Evolutionary conservation across 2,113 vertebrate species (phyloP).

Genomic region (Anthoscopus minutus): DNA sequence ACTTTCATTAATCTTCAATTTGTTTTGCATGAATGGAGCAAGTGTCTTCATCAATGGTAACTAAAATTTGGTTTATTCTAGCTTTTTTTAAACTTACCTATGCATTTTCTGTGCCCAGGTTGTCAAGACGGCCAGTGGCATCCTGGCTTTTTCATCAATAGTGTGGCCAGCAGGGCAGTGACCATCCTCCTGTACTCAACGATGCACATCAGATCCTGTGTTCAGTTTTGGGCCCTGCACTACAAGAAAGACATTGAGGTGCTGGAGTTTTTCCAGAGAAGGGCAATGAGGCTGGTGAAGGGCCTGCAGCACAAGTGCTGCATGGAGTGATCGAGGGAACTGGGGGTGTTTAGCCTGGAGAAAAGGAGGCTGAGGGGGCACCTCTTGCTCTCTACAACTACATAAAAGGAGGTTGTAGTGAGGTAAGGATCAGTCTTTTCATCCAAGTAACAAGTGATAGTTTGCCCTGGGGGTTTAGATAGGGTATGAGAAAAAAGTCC

Average conservation of each 20-base stretch:
- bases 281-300: background rate
- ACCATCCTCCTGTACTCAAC: accelerated
- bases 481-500: background rate
- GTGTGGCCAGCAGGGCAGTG: background rate
- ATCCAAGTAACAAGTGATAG: background rate
- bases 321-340: background rate
- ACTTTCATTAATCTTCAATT: background rate
- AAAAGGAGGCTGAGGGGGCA: background rate
- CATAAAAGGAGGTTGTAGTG: background rate
- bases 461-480: background rate
- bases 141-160: background rate
- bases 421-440: accelerated
- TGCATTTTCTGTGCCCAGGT: background rate
- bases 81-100: background rate
- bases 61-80: background rate
- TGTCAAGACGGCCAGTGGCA: background rate
- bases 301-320: background rate
- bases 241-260: background rate
- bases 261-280: background rate
- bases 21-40: background rate
- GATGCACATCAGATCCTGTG: accelerated
- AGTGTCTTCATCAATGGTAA: background rate
- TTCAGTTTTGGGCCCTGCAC: background rate
- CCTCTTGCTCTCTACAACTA: background rate
- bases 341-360: background rate